Base-by-base conservation (phyloP, 2,113 vertebrate species). In the Reinhardtius hippoglossoides region DNA sequence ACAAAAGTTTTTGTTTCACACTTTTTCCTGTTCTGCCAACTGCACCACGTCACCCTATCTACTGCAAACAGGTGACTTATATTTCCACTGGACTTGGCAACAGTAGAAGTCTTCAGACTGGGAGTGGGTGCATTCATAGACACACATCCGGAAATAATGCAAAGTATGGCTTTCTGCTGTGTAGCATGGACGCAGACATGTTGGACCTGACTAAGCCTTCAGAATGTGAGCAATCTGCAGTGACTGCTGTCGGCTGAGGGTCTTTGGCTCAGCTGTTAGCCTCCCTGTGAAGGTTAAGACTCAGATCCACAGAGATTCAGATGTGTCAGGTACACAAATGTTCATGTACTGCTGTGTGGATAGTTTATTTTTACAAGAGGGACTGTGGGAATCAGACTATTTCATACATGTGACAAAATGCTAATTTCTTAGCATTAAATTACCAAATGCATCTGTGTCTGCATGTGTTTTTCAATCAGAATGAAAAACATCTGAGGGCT, bases 231-330 rank as follows among this genome's bases (percentile, higher is more conserved):
- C 63, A 2, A 40, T 82, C 80, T 71, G 63, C 66, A 35, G 5
- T 2, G 69, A 31, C 26, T 66, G 70, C n/a, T 42, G 64, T 66
- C 89, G 85, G 85, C 88, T 90, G 83, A 87, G 31, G 31, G 9
- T 21, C 6, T 40, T 12, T 40, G 35, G 31, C n/a, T 63, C 61
- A 63, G 61, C 37, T 62, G 59, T 62, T 62, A 40, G 35, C 70
- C 61, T n/a, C 55, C 66, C 24, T 46, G 21, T 10, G 12, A 84
- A 83, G 73, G 67, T 59, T 84, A 65, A 69, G 64, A 65, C 66
- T 21, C 9, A 2, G 56, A 86, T 82, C 69, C 61, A 62, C 64
- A 76, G 48, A 55, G 80, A 67, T 71, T 86, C 70, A 37, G 31
- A 31, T 31, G 46, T 54, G 75, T 14, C 56, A 62, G 66, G 50